Percentiles rank a stretch among this genome's conserved stretches.
Conservation (phyloP, 53 echinoderm and acorn worm species). For the Hippasteria phrygiana region DNA sequence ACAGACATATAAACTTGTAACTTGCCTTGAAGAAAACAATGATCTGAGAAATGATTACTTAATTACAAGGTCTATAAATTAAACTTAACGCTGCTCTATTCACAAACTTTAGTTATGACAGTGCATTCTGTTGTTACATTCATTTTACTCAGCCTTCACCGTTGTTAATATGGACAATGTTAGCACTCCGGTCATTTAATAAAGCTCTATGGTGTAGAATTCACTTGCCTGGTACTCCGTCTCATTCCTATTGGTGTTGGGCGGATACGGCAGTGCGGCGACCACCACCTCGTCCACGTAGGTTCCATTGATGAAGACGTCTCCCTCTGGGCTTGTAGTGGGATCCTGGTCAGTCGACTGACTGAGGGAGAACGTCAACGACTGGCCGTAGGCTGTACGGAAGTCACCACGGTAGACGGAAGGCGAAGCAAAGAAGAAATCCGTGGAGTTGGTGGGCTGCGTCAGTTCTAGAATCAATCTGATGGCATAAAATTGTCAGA, state of each 20-base stretch:
- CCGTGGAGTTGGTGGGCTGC: slow-evolving; percentile 61
- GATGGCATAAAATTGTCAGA: slow-evolving; percentile 10
- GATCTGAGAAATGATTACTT: too few relatives aligned
- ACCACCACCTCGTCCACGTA: slow-evolving; percentile 70
- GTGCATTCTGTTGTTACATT: too few relatives aligned
- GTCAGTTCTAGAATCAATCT: slow-evolving; percentile 87
- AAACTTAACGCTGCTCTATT: too few relatives aligned
- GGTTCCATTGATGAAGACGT: slow-evolving; percentile 82
- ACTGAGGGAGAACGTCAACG: slow-evolving; percentile 79
- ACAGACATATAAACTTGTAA: too few relatives aligned
- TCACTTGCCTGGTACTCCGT: slow-evolving; percentile 75
- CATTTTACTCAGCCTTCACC: too few relatives aligned
- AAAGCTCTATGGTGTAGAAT: too few relatives aligned
- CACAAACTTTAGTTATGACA: too few relatives aligned
- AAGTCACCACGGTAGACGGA: slow-evolving; percentile 77
- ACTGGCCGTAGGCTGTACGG: slow-evolving; percentile 88
- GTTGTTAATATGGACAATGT: too few relatives aligned
- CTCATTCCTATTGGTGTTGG: slow-evolving; percentile 61
- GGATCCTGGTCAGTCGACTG: slow-evolving; percentile 79
- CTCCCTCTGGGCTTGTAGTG: slow-evolving; percentile 72
- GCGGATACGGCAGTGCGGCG: slow-evolving; percentile 67
- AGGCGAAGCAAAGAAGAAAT: slow-evolving; percentile 87
- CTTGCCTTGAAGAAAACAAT: too few relatives aligned
- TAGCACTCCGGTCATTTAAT: too few relatives aligned
- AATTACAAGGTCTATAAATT: too few relatives aligned